Conservation (phyloP, 1,140 invertebrate species). For the Sipha flava region DNA sequence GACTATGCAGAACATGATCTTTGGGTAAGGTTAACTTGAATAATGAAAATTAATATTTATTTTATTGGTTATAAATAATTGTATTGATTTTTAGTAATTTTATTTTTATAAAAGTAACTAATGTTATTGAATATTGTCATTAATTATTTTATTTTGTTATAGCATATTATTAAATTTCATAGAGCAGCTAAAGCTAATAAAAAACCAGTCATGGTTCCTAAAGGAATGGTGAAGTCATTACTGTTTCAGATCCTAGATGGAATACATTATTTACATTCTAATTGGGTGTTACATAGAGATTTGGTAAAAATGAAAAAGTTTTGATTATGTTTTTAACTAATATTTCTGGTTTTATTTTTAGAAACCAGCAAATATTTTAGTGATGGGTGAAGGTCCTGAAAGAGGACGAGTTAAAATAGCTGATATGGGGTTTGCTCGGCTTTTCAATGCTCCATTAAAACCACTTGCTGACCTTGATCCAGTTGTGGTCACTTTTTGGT, state of each 20-base stretch:
- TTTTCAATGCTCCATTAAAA: constrained; percentile 97
- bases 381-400: constrained; percentile 98
- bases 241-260: constrained; percentile 98
- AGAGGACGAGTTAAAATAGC: constrained; percentile 97
- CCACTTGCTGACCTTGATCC: constrained; percentile 96
- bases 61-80: too few relatives aligned
- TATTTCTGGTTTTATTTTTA: constrained; percentile 42
- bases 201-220: constrained; percentile 91
- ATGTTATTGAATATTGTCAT: too few relatives aligned
- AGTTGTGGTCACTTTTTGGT: constrained; percentile 99
- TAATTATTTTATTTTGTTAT: constrained; percentile 40
- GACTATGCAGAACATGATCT: constrained; percentile 99
- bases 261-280: constrained; percentile 98
- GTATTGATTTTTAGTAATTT: too few relatives aligned
- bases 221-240: constrained; percentile 95
- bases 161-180: constrained; percentile 99
- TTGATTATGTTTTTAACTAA: constrained; percentile 25
- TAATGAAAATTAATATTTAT: background rate
- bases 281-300: constrained; percentile 99
- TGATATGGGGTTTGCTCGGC: constrained; percentile 99
- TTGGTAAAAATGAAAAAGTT: too few relatives aligned
- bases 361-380: constrained; percentile 99
- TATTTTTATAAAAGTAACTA: background rate
- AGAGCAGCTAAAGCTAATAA: constrained; percentile 96
- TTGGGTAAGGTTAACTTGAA: constrained; percentile 57